Evolutionary conservation across 64 coral and sea anemone genomes (phyloP), one percentile per base, ranked within the genome.

Genomic region (Dendrophyllia cribrosa): DNA sequence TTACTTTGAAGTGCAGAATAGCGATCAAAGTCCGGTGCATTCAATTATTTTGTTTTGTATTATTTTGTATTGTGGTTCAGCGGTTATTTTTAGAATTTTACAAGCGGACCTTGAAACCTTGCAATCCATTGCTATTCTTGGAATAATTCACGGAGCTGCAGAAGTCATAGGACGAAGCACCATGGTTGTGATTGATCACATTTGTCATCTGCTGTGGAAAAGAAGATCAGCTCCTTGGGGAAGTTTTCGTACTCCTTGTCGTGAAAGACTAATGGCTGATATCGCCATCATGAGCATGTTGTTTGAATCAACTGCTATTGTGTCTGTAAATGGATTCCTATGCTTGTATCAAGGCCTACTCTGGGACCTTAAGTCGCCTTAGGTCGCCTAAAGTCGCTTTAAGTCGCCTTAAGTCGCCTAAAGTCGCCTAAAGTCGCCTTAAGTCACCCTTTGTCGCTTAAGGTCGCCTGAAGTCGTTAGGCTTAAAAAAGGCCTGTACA

Each of bases 191-290:
- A 69, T 69, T 69, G 66, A 69, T 69, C 66, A 69, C 6, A 26
- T 69, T 26, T 69, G 19, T 69, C 21, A 24, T 7, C 17, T 24
- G 22, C 19, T 69, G 17, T 22, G 20, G n/a, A 21, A 25, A 69
- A 69, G 66, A n/a, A 69, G n/a, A 9, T 23, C 19, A 6, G 21
- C 66, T 26, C 66, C 66, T 69, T 69, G 66, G 66, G 66, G 66
- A 23, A 24, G 66, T 24, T 69, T 69, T 69, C 66, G 66, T 69
- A 69, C 66, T 69, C 66, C 66, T 69, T n/a, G 66, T 7, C 66
- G 66, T 69, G 66, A 76, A 46, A 76, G 73, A 52, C 73, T 76
- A 6, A 76, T 76, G 73, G 73, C 73, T 76, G 73, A 76, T 76
- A 53, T 76, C 48, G 48, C 19, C 7, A 76, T 76, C 73, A 76